Evolutionary conservation across 2,888 invertebrate species (phyloP), one percentile per base, ranked within the genome.

Genomic region (Toxonevra muliebris): DNA sequence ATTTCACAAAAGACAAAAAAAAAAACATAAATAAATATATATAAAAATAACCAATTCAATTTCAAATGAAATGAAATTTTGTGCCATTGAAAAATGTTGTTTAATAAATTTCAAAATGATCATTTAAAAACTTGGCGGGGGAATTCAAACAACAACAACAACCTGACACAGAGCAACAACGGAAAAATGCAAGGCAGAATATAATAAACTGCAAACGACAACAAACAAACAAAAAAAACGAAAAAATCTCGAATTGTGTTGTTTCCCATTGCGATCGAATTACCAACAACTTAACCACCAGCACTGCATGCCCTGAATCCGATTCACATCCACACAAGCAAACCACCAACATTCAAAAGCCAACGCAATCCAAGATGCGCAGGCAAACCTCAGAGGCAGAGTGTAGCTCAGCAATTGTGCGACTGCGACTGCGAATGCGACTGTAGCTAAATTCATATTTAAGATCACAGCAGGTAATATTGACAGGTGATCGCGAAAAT

Each of bases 401-500:
- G n/a, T n/a, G n/a, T n/a, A n/a, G n/a, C n/a, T n/a, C n/a, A 30
- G 30, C 30, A 30, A 30, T 7, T 30, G 30, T 30, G 30, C 30
- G 30, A 4, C 7, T 30, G 30, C 30, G 30, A 30, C 30, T 4
- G 30, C 30, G 30, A 30, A 2, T 4, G 30, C 30, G 30, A 30
- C 30, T 30, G 30, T 30, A 4, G 30, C 30, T 30, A 61, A 65
- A 65, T 69, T 67, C 71, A 72, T 75, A 75, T 76, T 77, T 76
- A 75, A 76, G 75, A 75, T 75, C 77, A 61, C 77, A 77, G 77
- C 77, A 72, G 76, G 77, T 73, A 74, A 74, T 76, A 77, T 77
- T 77, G 77, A 77, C 77, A 77, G 77, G 77, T 77, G 77, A 77
- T 77, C 76, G 77, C 76, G 75, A 77, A 76, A 76, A 75, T 75